Base-by-base conservation (phyloP, 2,113 vertebrate genomes). In the Abramis brama region DNA sequence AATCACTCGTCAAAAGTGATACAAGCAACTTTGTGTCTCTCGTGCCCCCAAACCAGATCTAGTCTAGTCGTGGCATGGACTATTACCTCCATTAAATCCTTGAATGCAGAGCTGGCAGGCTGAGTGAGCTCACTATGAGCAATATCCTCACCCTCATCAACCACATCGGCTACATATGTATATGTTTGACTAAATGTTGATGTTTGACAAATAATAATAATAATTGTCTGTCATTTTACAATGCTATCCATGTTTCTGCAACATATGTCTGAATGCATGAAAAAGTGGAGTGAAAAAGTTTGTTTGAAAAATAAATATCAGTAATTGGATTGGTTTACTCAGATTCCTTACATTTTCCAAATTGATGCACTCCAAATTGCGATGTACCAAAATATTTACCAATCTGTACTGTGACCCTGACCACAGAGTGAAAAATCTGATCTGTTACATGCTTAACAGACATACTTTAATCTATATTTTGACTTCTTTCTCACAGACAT, bases 401-500 rank as follows among this genome's bases (percentile, higher is more conserved):
- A 71, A 43, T n/a, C 73, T 75, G 43, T 76, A 52, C 43, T 30
- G 39, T 50, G 15, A 52, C 43, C 68, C 23, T 12, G 23, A 8
- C 43, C 43, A 25, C 43, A 25, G 11, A 74, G 71, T 45, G 43
- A 47, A 11, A 15, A 13, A 74, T 47, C 12, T 25, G 1, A 74
- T 25, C 70, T 19, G 1, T 21, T 71, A 23, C 4, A 71, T 47
- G 39, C 7, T 55, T 52, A 52, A 33, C 13, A 21, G 45, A 10
- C 9, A 47, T 33, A 3, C n/a, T 55, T 23, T 68, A 30, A 68
- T 30, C 12, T 23, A 7, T 43, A n/a, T 71, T 23, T 82, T 62
- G 39, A 33, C 36, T 2, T 39, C 43, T 83, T 47, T 84, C 74
- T 86, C 68, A 3, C 82, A 99, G 97, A 84, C 0, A 70, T 93